A percentile compares a stretch with the other conserved stretches of the same genome.
phyloP scores from a whole-genome alignment of 2,113 vertebrate species.

The Delphinapterus leucas region DNA sequence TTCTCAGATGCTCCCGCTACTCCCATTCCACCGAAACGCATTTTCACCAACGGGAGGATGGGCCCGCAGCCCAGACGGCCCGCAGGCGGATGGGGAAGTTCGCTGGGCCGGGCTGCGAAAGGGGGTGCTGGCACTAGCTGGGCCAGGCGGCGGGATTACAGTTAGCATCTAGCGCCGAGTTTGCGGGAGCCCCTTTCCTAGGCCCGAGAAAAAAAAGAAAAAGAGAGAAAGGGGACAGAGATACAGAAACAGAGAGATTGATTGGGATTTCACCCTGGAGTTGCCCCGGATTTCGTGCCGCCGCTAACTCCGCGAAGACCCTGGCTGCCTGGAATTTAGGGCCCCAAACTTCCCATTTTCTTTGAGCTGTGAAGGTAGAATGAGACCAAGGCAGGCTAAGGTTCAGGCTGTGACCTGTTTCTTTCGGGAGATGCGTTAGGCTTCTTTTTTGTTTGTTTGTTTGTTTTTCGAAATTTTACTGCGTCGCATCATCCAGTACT shows the following conservation, averaged over 20 bases:
- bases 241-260: not conserved
- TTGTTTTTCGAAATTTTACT: not conserved
- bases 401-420: not conserved
- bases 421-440: not conserved
- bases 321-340: not conserved
- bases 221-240: not conserved
- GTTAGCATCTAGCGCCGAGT: not conserved
- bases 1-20: not conserved
- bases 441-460: not conserved
- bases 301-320: not conserved
- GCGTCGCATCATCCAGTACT: not conserved
- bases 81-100: slow-evolving; percentile 53
- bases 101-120: not conserved
- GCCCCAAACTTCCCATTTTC: slow-evolving; percentile 28
- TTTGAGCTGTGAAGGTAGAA: not conserved
- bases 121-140: not conserved
- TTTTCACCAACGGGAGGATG: not conserved
- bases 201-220: not conserved
- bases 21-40: not conserved
- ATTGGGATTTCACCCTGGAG: not conserved
- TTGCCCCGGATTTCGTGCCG: not conserved
- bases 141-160: not conserved
- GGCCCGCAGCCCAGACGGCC: not conserved
- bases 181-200: not conserved
- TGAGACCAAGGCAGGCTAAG: not conserved